These are phyloP conservation scores for Gasterosteus nipponicus DNA, from an alignment of 2,113 vertebrate species.

Conservation along the genomic window DNA sequence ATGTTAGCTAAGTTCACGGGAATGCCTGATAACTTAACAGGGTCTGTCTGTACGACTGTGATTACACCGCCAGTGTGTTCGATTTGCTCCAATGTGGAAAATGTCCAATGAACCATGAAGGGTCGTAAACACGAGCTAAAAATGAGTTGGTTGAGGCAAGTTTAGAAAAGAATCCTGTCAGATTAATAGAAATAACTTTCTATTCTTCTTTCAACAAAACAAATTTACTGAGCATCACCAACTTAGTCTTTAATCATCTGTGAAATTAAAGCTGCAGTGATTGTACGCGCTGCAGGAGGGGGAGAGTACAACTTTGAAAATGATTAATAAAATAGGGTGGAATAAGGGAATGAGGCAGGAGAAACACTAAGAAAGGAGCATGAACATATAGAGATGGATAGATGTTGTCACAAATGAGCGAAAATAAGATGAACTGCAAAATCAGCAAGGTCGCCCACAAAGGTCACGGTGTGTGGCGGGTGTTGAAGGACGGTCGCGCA, in stretches of 20 bases:
- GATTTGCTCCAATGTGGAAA: constrained; percentile 2
- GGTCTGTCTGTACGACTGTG: constrained; percentile 6
- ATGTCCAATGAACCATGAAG: background rate
- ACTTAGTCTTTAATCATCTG: constrained; percentile 20
- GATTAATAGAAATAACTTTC: constrained; percentile 3
- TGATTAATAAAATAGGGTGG: background rate
- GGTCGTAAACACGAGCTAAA: background rate
- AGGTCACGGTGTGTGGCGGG: background rate
- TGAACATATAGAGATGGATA: background rate
- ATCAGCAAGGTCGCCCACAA: background rate
- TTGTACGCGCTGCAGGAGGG: background rate
- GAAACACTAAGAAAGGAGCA: background rate
- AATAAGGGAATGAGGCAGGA: background rate
- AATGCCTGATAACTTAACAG: constrained; percentile 11
- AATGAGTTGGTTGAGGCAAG: background rate
- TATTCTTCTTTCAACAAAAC: background rate
- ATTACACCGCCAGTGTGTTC: constrained; percentile 8
- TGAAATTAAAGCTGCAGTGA: constrained; percentile 16
- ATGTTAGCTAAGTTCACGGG: background rate
- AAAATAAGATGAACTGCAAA: background rate
- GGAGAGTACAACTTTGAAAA: background rate
- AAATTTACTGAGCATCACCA: background rate
- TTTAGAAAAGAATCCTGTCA: background rate
- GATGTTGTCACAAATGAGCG: background rate
- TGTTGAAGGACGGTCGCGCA: too few species aligned